A percentile compares a stretch with the other conserved stretches of the same genome.
Conservation (phyloP, 2,888 invertebrate genomes). For the Phengaris alcon region DNA sequence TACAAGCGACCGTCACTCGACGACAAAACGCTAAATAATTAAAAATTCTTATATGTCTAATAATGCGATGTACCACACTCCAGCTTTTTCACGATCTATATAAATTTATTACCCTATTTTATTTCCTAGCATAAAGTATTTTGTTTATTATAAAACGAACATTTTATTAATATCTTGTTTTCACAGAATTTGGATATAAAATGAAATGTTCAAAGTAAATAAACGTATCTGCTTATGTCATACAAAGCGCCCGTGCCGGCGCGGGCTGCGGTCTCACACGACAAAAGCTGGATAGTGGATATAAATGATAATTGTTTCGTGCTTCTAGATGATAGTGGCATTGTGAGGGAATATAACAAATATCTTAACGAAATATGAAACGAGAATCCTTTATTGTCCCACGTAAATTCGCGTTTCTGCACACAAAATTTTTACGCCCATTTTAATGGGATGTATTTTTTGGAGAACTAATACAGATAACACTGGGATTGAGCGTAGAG, state of each 20-base stretch:
- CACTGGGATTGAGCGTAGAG: too few species aligned
- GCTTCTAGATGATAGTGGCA: conserved; percentile 20
- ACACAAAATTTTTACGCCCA: neutral
- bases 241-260: neutral
- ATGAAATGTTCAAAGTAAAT: neutral
- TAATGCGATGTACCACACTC: too few species aligned
- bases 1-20: too few species aligned
- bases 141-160: too few species aligned
- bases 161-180: neutral
- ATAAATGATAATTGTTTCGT: conserved; percentile 21
- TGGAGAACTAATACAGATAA: too few species aligned
- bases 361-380: neutral
- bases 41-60: too few species aligned
- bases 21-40: too few species aligned
- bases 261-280: conserved; percentile 3
- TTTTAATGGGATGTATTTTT: too few species aligned
- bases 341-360: conserved; percentile 19
- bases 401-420: neutral
- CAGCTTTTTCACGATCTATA: too few species aligned
- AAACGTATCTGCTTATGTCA: conserved; percentile 13
- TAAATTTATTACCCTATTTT: too few species aligned
- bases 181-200: neutral
- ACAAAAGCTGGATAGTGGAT: conserved; percentile 3
- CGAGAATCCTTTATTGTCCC: neutral
- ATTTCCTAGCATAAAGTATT: too few species aligned